A percentile compares a stretch with the other conserved stretches of the same genome.
Evolutionary conservation across 92 coral and sea anemone species (phyloP).

Genomic region (Palythoa caribaeorum): DNA sequence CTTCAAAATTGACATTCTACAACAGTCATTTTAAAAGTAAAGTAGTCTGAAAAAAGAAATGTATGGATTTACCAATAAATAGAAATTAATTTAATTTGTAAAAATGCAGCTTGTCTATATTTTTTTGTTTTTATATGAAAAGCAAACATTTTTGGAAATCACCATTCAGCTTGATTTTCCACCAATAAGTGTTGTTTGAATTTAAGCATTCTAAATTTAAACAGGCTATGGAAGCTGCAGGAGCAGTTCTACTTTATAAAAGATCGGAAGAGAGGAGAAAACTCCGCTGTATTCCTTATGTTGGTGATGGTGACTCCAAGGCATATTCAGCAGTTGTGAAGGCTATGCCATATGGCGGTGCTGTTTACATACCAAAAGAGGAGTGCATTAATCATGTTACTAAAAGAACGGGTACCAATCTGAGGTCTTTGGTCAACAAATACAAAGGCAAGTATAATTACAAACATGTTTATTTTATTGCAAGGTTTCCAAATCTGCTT

Average conservation of each 20-base stretch:
- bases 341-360: slow-evolving; percentile 65
- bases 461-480: background rate
- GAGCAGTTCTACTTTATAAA: slow-evolving; percentile 44
- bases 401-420: slow-evolving; percentile 71
- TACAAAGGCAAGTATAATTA: slow-evolving; percentile 53
- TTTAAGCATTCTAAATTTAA: background rate
- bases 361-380: slow-evolving; percentile 72
- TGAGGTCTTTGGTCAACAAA: slow-evolving; percentile 52
- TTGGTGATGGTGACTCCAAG: slow-evolving; percentile 73
- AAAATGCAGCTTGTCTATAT: background rate
- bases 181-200: background rate
- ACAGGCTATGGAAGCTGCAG: slow-evolving; percentile 75
- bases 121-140: no score
- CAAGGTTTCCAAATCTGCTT: background rate
- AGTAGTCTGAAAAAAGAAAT: background rate
- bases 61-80: background rate
- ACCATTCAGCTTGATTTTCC: background rate
- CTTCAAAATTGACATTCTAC: background rate
- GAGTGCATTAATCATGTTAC: slow-evolving; percentile 75
- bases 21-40: background rate
- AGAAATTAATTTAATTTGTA: background rate
- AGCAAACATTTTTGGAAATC: background rate
- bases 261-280: slow-evolving; percentile 52
- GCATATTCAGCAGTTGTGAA: slow-evolving; percentile 41
- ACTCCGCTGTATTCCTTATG: slow-evolving; percentile 64